A percentile compares a stretch with the other conserved stretches of the same genome.
phyloP scores from a whole-genome alignment of 2,797 vertebrate genomes.

The Labroides dimidiatus region DNA sequence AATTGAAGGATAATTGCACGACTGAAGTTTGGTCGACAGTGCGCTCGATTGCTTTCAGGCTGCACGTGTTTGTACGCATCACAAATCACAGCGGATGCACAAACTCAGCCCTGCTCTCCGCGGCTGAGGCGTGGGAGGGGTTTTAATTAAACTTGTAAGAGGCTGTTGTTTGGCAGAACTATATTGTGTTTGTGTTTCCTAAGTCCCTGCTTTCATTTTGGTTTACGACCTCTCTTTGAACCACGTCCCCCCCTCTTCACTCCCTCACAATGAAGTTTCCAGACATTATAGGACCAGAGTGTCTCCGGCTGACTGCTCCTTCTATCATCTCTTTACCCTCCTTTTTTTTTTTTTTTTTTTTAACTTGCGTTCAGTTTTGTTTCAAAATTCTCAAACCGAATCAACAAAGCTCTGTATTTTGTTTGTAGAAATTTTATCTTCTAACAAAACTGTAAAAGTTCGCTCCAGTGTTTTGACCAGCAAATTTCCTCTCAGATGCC shows the following conservation, averaged over 20 bases:
- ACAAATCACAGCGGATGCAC: conserved; percentile 42
- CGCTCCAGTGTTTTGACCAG: conserved; percentile 29
- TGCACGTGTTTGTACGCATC: conserved; percentile 13
- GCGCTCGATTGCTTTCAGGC: conserved; percentile 7
- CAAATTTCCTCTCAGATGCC: conserved; percentile 30
- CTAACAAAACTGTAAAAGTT: conserved; percentile 10
- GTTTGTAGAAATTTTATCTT: neutral
- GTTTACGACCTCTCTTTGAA: conserved; percentile 79
- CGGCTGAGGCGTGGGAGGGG: conserved; percentile 27
- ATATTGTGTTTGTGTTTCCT: conserved; percentile 77
- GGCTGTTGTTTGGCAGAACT: conserved; percentile 69
- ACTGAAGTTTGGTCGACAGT: neutral
- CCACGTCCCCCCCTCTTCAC: conserved; percentile 54
- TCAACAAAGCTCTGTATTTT: neutral
- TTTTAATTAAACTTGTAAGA: conserved; percentile 74
- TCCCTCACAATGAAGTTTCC: conserved; percentile 70
- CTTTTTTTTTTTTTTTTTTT: neutral
- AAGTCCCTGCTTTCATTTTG: conserved; percentile 76
- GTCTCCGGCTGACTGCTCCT: conserved; percentile 33
- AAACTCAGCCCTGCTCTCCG: neutral
- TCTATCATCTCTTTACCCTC: conserved; percentile 19
- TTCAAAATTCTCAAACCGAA: conserved; percentile 5
- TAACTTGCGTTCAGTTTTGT: conserved; percentile 22
- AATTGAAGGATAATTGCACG: conserved; percentile 1
- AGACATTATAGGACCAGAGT: conserved; percentile 57